Base-by-base conservation (phyloP, 2,888 invertebrate genomes). In the Drosophila paranaensis region DNA sequence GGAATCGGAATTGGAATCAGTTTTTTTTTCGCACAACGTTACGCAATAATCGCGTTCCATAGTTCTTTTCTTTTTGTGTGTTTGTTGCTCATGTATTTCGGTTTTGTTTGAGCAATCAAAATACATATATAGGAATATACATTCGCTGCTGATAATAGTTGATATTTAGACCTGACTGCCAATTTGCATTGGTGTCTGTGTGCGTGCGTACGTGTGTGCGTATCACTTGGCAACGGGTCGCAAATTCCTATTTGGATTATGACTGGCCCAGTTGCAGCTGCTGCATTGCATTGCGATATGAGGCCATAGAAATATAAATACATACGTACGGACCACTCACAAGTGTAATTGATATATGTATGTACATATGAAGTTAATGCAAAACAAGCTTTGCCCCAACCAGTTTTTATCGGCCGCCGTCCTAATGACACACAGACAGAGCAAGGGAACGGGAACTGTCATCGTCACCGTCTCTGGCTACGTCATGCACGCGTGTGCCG, bases 1-100 rank as follows among this genome's bases (percentile, higher is more conserved):
- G 37, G 13, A n/a, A 20, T 20, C 20, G 20, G 20, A n/a, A 20
- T 20, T 2, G 20, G 20, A 20, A 20, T 20, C 20, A 2, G 20
- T 37, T 27, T 45, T 30, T 45, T 57, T 71, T 70, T 67, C 71
- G 75, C 76, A 72, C 57, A 71, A 60, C 61, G 80, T 86, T 86
- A 86, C 89, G 85, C 88, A 86, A 86, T 78, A 81, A 74, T 74
- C 74, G 79, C 84, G 79, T 71, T 86, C 60, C 48, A 33, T 57
- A 71, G 70, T 71, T 80, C 66, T 64, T 48, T 67, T 55, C 54
- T 40, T 60, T 60, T 51, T 76, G 42, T 76, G 42, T 71, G 63
- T 66, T 69, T 71, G 71, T 56, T 27, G 64, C 51, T 35, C 61
- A 14, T 65, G 30, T 66, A 35, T 63, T 73, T 64, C 30, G 61